These are phyloP conservation scores for Formica aserva DNA, from an alignment of 2,888 invertebrate genomes.

Conservation along the genomic window DNA sequence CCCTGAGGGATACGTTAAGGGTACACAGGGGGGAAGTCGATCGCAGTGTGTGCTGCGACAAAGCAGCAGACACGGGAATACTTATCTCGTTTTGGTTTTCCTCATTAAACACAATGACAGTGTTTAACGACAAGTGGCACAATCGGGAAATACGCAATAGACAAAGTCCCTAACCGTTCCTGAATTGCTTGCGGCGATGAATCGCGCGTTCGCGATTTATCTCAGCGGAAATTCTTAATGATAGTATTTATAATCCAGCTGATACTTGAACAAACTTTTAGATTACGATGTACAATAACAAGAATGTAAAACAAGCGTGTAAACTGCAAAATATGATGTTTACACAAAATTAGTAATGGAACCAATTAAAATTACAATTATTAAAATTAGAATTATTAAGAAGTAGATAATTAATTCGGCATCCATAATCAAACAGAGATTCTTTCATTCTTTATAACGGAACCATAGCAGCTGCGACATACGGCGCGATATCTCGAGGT, in stretches of 20 bases:
- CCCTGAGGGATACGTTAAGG: constrained; percentile 67
- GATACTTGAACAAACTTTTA: not conserved
- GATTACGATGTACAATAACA: not conserved
- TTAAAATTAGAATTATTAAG: constrained; percentile 2
- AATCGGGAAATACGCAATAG: constrained; percentile 57
- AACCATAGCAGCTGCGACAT: constrained; percentile 14
- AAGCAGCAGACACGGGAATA: constrained; percentile 59
- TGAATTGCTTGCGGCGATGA: constrained; percentile 17
- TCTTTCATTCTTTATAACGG: constrained; percentile 7
- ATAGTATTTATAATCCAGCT: not conserved
- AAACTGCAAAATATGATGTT: not conserved
- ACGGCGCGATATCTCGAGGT: not conserved
- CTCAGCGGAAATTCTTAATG: constrained; percentile 6
- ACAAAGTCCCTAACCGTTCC: constrained; percentile 42
- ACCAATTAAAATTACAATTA: not conserved
- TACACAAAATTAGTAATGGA: not conserved
- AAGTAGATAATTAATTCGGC: not conserved
- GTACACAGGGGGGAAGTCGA: constrained; percentile 64
- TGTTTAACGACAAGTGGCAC: constrained; percentile 68
- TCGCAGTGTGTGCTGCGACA: constrained; percentile 27
- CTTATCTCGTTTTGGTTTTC: constrained; percentile 76
- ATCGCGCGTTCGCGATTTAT: constrained; percentile 28
- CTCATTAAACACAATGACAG: constrained; percentile 75
- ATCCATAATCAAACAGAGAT: not conserved
- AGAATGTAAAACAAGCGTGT: not conserved